phyloP scores from a whole-genome alignment of 2,113 vertebrate genomes.

The Platycercus adscitus region DNA sequence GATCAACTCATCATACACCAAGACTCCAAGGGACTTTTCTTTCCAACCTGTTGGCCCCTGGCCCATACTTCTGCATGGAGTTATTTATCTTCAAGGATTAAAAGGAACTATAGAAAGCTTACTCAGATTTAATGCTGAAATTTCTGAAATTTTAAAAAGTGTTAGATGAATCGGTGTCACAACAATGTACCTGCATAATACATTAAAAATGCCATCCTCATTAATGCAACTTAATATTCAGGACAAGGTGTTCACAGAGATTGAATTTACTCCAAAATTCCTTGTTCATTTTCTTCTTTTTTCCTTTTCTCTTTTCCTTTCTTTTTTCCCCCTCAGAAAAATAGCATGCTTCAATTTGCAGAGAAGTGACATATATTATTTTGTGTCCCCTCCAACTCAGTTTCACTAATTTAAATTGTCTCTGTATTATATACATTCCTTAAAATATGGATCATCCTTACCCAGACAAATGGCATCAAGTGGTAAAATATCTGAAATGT shows the following conservation, averaged over 20 bases:
- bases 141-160: not conserved
- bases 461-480: not conserved
- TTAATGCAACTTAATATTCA: not conserved
- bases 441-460: not conserved
- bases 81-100: not conserved
- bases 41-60: not conserved
- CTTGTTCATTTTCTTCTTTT: not conserved
- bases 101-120: not conserved
- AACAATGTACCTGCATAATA: not conserved
- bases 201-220: not conserved
- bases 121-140: not conserved
- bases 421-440: not conserved
- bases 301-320: not conserved
- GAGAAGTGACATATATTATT: not conserved
- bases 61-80: accelerated
- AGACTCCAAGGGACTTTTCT: not conserved
- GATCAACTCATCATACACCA: not conserved
- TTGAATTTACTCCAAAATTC: not conserved
- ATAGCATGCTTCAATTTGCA: not conserved
- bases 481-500: not conserved
- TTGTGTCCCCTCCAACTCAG: not conserved
- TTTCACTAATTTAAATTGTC: not conserved
- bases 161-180: not conserved
- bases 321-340: not conserved
- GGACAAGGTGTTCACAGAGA: not conserved